Base-by-base conservation (phyloP, 2,113 vertebrate genomes). In the Chloropsis cyanopogon region DNA sequence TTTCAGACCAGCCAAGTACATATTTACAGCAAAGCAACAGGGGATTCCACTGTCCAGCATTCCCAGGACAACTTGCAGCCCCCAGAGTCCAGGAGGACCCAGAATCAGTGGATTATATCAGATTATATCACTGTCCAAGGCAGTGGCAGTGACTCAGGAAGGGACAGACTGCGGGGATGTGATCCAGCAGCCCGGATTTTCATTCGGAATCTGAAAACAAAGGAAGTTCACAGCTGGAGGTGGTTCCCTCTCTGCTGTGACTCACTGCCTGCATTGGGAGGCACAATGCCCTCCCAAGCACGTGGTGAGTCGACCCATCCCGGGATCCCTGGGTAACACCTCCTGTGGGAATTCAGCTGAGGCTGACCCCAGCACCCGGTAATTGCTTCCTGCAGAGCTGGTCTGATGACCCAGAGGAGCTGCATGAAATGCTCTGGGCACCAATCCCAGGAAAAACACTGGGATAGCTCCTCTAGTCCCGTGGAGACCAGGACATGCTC, bases 311-410 rank as follows among this genome's bases (percentile, higher is more conserved):
- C 63, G 65, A 9, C 12, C 47, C 81, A 53, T 4, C 29, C 71
- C 24, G 4, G 79, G 35, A 37, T 49, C 63, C 18, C 69, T 35
- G 60, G 90, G 83, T 83, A 88, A 76, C 63, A 79, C 42, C 85
- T 73, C 25, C n/a, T 26, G 65, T 3, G 70, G 57, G 31, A 26
- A 77, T 76, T 71, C 91, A 12, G 93, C 92, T 53, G 31, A 57
- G 86, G 8, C 71, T 90, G 87, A 56, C 84, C 72, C 87, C 49
- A 94, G 87, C 26, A 77, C 56, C 91, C 26, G 73, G 5, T 68
- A 92, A 96, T 66, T 78, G 76, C 49, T 97, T 97, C 96, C 96
- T 90, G 94, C 71, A 59, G 23, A 91, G 92, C 93, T 82, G 80
- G 87, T 89, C 83, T 77, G 91, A 50, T 86, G 76, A 76, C 88